These are phyloP conservation scores for Ianthella basta DNA, from an alignment of 37 sponge, comb jelly and placozoan genomes.

Conservation along the genomic window DNA sequence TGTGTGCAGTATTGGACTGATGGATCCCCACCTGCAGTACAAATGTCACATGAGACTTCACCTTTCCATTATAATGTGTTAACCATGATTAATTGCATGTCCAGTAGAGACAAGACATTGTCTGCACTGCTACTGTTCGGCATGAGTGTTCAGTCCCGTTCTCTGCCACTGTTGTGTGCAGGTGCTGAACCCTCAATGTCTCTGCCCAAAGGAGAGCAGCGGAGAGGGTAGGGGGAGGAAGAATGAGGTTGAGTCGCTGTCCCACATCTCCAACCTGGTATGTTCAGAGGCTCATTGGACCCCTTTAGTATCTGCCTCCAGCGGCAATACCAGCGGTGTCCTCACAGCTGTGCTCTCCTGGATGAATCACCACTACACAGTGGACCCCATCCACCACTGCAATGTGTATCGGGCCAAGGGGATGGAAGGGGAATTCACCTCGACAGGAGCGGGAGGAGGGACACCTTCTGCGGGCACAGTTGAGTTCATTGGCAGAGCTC, in stretches of 20 bases:
- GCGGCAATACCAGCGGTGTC: neutral
- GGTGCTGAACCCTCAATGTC: slow-evolving; percentile 43
- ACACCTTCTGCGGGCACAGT: slow-evolving; percentile 5
- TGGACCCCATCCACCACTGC: slow-evolving; percentile 63
- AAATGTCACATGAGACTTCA: no score
- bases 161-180: neutral
- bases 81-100: no score
- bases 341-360: slow-evolving; percentile 59
- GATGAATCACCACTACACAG: slow-evolving; percentile 13
- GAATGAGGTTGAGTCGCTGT: neutral
- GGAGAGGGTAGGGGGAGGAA: no score
- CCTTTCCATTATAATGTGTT: no score
- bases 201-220: neutral
- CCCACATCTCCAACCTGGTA: slow-evolving; percentile 35
- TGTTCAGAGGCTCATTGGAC: slow-evolving; percentile 27
- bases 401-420: slow-evolving; percentile 50
- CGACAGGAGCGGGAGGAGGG: slow-evolving; percentile 23
- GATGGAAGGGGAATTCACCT: neutral
- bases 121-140: no score
- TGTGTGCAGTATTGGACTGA: no score
- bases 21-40: no score
- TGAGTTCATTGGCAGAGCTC: slow-evolving; percentile 11
- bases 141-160: no score
- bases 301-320: neutral
- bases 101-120: no score